phyloP scores from a whole-genome alignment of 2,113 vertebrate species.

The Furnarius figulus region DNA sequence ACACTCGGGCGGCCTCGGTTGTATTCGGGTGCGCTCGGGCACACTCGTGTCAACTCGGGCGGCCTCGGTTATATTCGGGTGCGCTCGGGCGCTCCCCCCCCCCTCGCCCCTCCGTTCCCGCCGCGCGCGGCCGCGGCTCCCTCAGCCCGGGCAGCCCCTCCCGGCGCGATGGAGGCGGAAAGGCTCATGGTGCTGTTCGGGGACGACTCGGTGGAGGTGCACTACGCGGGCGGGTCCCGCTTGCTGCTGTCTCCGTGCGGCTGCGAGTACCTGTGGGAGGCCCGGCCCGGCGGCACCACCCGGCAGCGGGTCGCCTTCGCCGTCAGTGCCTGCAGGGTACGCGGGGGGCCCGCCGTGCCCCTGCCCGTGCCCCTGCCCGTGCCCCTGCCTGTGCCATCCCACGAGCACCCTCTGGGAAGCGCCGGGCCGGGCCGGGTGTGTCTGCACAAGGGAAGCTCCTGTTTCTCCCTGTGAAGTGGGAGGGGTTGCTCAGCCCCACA shows the following conservation, averaged over 20 bases:
- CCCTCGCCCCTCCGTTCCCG: too few relatives aligned
- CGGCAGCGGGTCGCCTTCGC: constrained; percentile 85
- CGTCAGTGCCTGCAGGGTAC: constrained; percentile 81
- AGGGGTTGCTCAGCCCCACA: rapidly evolving
- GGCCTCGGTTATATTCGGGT: too few relatives aligned
- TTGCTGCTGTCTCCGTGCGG: constrained; percentile 87
- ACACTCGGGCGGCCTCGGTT: too few relatives aligned
- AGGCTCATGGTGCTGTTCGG: constrained; percentile 78
- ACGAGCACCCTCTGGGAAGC: neutral
- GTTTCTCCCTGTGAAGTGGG: rapidly evolving
- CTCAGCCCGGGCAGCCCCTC: too few relatives aligned
- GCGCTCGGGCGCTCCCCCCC: too few relatives aligned
- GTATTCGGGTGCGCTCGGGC: too few relatives aligned
- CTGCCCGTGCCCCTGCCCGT: too few relatives aligned
- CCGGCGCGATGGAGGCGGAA: constrained; percentile 4
- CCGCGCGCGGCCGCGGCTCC: too few relatives aligned
- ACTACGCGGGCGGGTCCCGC: constrained; percentile 70
- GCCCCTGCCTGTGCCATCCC: too few relatives aligned
- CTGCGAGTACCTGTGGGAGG: constrained; percentile 81
- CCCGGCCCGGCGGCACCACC: constrained; percentile 44
- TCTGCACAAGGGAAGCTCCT: rapidly evolving
- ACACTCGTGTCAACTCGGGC: too few relatives aligned
- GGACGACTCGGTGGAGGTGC: constrained; percentile 83
- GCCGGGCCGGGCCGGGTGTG: neutral
- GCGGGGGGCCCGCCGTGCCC: neutral